Evolutionary conservation across 2,113 vertebrate species (phyloP).

Genomic region (Zosterops japonicus): DNA sequence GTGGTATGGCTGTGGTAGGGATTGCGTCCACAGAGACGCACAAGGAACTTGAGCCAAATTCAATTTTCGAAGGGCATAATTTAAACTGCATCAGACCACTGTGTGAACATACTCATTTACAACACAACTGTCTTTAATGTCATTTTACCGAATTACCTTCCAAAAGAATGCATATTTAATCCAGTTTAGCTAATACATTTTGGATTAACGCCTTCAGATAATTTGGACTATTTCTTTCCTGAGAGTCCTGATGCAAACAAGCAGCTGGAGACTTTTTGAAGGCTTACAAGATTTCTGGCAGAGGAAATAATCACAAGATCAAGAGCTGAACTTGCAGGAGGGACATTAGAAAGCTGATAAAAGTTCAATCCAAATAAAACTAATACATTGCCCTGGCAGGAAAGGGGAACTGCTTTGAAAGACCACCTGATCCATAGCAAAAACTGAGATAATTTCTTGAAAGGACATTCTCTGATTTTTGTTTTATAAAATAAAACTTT

Average conservation of each 20-base stretch:
- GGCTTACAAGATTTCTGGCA: neutral
- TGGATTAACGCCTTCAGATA: neutral
- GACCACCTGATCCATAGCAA: neutral
- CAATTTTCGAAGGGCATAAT: neutral
- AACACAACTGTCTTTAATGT: neutral
- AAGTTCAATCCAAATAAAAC: constrained; percentile 12
- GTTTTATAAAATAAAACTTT: neutral
- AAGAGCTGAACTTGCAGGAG: neutral
- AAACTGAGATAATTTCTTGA: neutral
- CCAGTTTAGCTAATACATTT: neutral
- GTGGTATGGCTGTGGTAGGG: neutral
- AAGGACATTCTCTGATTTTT: neutral
- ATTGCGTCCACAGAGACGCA: neutral
- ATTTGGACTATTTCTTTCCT: neutral
- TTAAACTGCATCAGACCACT: neutral
- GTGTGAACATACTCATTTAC: neutral
- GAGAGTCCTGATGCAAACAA: neutral
- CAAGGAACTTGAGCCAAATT: neutral
- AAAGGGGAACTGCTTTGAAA: neutral
- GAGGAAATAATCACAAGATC: neutral
- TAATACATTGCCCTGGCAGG: neutral
- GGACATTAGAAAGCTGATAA: neutral
- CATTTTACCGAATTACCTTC: neutral
- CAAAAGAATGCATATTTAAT: neutral
- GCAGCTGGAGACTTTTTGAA: neutral